Conservation (phyloP, 30 jellyfish, hydroid and myxozoan genomes). For the Catostylus mosaicus region DNA sequence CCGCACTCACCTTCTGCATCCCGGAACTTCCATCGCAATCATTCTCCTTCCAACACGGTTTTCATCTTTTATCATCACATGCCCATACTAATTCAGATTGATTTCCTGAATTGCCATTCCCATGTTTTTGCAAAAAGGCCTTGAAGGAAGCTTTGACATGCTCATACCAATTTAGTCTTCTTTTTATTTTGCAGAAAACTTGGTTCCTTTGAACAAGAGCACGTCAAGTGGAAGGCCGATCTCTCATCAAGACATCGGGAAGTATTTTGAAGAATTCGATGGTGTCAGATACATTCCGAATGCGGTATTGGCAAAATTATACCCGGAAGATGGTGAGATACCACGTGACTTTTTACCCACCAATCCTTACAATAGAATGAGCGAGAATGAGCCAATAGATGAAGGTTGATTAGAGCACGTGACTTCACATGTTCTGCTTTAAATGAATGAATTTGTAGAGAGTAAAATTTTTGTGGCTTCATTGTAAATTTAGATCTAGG, state of each 20-base stretch:
- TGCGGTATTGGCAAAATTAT: slow-evolving; percentile 28
- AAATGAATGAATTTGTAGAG: not conserved
- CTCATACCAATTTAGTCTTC: not conserved
- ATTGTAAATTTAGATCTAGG: no score
- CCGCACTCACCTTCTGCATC: not conserved
- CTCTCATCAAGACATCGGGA: slow-evolving; percentile 70
- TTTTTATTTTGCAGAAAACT: slow-evolving; percentile 47
- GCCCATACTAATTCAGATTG: slow-evolving; percentile 11
- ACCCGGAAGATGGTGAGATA: slow-evolving; percentile 79
- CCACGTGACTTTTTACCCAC: slow-evolving; percentile 58
- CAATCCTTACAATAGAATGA: slow-evolving; percentile 3
- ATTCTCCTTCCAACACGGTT: slow-evolving; percentile 25
- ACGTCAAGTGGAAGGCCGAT: slow-evolving; percentile 49
- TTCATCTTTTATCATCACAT: not conserved
- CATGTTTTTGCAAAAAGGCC: no score
- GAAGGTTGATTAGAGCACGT: slow-evolving; percentile 5
- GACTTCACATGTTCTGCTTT: not conserved
- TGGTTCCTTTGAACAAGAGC: slow-evolving; percentile 39
- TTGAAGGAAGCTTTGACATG: no score
- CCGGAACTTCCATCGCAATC: slow-evolving; percentile 27
- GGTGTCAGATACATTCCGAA: slow-evolving; percentile 76
- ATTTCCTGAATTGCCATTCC: no score
- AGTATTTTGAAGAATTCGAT: slow-evolving; percentile 57
- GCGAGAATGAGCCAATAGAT: slow-evolving; percentile 25
- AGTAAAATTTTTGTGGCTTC: not conserved